Base-by-base conservation (phyloP, 2,888 invertebrate species). In the Ametastegia equiseti region DNA sequence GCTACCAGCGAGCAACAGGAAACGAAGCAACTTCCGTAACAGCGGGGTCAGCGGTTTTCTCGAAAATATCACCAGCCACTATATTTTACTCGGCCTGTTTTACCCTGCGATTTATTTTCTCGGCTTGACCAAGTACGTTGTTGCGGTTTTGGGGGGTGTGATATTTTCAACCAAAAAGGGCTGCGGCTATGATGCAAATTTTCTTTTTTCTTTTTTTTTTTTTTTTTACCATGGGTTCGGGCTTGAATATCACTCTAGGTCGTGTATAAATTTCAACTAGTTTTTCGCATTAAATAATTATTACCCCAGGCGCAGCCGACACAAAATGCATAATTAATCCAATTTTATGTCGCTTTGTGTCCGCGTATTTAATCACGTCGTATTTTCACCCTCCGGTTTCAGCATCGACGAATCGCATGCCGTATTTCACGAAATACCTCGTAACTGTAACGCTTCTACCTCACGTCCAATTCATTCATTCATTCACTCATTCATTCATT, bases 381-480 rank as follows among this genome's bases (percentile, higher is more conserved):
- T 36, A 50, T 50, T 50, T 36, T 23, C 15, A 15, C 47, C 1
- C 19, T 19, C 33, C 19, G 54, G 36, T 54, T 50, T 54, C 11
- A 54, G 23, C 36, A 75, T 50, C 75, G 54, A 75, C 36, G 54
- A 54, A 75, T 75, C 19, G 50, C 54, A 54, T 23, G 54, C 27
- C 47, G 54, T 54, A 75, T 75, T 75, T 54, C 50, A 50, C 36
- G 54, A 54, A 23, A 54, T 36, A 30, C 23, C 19, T 75, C 36
- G 75, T 54, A 54, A 50, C n/a, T n/a, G n/a, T 50, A 75, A 75
- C 75, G 54, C 36, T 27, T n/a, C 54, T 75, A 36, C 36, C 45
- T 50, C 33, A 71, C 27, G 30, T 47, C 71, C 23, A 45, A 71
- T 71, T 71, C 71, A 71, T 71, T 45, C 45, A 42, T 69, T 69